Base-by-base conservation (phyloP, 2,888 invertebrate genomes). In the Craniophora ligustri region DNA sequence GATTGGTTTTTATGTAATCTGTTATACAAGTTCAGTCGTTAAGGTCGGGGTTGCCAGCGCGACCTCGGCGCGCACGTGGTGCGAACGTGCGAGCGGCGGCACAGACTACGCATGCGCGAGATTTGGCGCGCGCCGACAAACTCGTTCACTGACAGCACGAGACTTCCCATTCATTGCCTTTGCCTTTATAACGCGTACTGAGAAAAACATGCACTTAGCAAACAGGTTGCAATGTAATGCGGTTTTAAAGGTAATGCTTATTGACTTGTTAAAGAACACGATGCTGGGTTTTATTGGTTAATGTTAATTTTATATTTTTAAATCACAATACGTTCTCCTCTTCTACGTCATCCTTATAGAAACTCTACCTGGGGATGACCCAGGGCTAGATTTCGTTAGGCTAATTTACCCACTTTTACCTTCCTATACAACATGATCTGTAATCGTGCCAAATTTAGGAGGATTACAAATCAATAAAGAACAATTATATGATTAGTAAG, bases 21-120 rank as follows among this genome's bases (percentile, higher is more conserved):
- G 15, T n/a, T 4, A 1, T 13, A 6, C 31, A 30, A 31, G 36
- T 34, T 68, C 18, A 3, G 48, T 19, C 30, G 23, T 53, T 55
- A 28, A 15, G 21, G 21, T 16, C 5, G 34, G 28, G 15, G 44
- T 38, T 13, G 18, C 11, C 2, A 23, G 28, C 16, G n/a, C 42
- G 71, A 23, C 66, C 67, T 67, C 56, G 56, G 3, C 40, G 35
- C 45, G 51, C 56, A 61, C 72, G 70, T 65, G 71, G 39, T 10
- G 10, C 23, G 15, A 39, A 45, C 53, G 59, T 66, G 70, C 30
- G 31, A 26, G 10, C 60, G 13, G 40, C 15, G 18, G 58, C 31
- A 49, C 38, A 31, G 15, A 19, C n/a, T 11, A 48, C 61, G 68
- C 68, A 47, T 15, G 64, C 45, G 69, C 32, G 64, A 63, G 47